These are phyloP conservation scores for Amblyjoppa proteus DNA, from an alignment of 2,888 invertebrate species.

Conservation along the genomic window DNA sequence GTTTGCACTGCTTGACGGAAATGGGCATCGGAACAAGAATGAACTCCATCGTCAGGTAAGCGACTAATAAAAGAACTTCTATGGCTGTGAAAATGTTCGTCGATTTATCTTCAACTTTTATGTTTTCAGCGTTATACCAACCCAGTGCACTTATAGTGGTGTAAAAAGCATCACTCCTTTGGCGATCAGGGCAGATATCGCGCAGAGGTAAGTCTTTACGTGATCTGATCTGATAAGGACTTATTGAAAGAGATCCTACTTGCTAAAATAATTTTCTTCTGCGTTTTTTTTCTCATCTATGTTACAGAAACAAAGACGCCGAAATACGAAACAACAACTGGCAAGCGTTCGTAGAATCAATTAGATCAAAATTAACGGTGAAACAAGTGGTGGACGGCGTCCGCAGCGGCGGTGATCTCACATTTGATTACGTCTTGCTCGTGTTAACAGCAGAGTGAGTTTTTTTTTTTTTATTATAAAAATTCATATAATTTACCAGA, in stretches of 20 bases:
- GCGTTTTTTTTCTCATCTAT: constrained; percentile 2
- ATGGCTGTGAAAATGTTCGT: background rate
- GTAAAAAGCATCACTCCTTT: constrained; percentile 69
- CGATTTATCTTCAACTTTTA: background rate
- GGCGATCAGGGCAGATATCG: constrained; percentile 56
- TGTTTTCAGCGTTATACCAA: constrained; percentile 80
- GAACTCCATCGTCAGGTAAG: constrained; percentile 90
- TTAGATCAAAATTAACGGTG: constrained; percentile 92
- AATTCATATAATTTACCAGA: background rate
- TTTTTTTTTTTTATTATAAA: background rate
- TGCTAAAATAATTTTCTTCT: background rate
- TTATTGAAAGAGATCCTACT: too few species aligned
- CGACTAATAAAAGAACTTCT: background rate
- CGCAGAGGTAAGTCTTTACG: constrained; percentile 40
- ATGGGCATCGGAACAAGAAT: constrained; percentile 90
- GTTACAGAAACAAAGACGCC: constrained; percentile 73
- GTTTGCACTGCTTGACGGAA: constrained; percentile 90
- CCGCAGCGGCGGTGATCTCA: constrained; percentile 91
- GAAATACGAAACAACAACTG: constrained; percentile 86
- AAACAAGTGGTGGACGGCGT: constrained; percentile 94
- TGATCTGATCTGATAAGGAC: background rate
- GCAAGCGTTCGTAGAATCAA: constrained; percentile 91
- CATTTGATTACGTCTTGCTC: constrained; percentile 93
- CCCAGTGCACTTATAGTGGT: constrained; percentile 81
- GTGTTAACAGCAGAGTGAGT: constrained; percentile 94